Evolutionary conservation across 2,797 vertebrate genomes (phyloP).

Genomic region (Pristis pectinata): DNA sequence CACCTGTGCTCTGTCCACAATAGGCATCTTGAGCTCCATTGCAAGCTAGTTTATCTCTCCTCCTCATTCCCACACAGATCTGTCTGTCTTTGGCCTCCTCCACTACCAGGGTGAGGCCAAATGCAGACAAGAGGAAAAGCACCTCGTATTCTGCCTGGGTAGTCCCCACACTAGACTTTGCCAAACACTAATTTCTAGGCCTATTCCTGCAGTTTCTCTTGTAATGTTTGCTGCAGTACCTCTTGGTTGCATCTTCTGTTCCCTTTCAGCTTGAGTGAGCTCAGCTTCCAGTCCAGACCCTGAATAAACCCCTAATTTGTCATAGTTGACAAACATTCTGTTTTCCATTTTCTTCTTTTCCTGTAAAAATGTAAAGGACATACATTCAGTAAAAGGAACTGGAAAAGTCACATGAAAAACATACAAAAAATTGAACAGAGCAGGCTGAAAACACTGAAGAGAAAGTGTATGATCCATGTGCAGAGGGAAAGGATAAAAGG

Average conservation of each 20-base stretch:
- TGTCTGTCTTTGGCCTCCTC: too few species aligned
- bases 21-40: too few species aligned
- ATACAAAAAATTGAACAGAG: not conserved
- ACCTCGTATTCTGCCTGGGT: too few species aligned
- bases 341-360: not conserved
- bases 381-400: not conserved
- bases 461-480: not conserved
- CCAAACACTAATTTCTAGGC: not conserved
- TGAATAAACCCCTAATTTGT: not conserved
- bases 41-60: too few species aligned
- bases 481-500: not conserved
- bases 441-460: not conserved
- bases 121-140: too few species aligned
- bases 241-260: not conserved
- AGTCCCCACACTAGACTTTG: too few species aligned
- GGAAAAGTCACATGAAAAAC: not conserved
- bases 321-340: not conserved
- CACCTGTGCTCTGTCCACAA: too few species aligned
- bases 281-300: not conserved
- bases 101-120: too few species aligned
- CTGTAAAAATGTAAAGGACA: not conserved
- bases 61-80: too few species aligned
- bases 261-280: not conserved
- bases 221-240: not conserved
- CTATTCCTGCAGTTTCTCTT: not conserved